Conservation (phyloP, 2,888 invertebrate genomes). For the Eucriotettix oculatus region DNA sequence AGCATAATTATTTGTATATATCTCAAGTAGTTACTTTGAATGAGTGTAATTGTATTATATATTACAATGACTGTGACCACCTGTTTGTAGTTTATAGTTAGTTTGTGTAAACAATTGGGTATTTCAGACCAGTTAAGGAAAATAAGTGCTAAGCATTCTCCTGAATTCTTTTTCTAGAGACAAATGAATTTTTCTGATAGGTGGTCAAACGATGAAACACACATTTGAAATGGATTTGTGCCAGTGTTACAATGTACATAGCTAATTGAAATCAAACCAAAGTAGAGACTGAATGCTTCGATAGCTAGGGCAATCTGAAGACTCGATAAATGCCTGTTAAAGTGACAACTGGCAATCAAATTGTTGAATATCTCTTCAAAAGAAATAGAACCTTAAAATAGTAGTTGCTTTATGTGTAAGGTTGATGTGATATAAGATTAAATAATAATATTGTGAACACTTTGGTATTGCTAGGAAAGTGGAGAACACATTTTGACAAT, state of each 20-base stretch:
- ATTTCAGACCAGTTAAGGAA: slow-evolving; percentile 4
- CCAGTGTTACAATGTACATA: slow-evolving; percentile 4
- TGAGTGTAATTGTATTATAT: slow-evolving; percentile 9
- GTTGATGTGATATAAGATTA: slow-evolving; percentile 31
- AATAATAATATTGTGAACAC: slow-evolving; percentile 4
- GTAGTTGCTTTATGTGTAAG: slow-evolving; percentile 31
- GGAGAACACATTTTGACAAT: neutral
- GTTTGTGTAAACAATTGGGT: slow-evolving; percentile 6
- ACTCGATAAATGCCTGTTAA: neutral
- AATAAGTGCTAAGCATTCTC: slow-evolving; percentile 8
- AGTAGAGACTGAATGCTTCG: slow-evolving; percentile 12
- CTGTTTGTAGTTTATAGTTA: slow-evolving; percentile 5
- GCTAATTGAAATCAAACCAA: slow-evolving; percentile 4
- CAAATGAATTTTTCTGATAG: neutral
- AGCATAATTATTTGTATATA: slow-evolving; percentile 8
- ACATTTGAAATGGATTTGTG: neutral
- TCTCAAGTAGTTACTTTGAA: slow-evolving; percentile 8
- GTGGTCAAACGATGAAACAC: neutral
- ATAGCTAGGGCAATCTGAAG: slow-evolving; percentile 10
- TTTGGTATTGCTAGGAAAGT: neutral
- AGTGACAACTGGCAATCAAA: slow-evolving; percentile 6
- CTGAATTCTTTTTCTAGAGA: neutral
- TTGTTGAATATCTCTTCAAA: slow-evolving; percentile 10
- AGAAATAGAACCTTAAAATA: slow-evolving; percentile 15
- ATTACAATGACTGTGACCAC: slow-evolving; percentile 4